These are phyloP conservation scores for Ictalurus furcatus DNA, from an alignment of 2,113 vertebrate species.

Conservation along the genomic window DNA sequence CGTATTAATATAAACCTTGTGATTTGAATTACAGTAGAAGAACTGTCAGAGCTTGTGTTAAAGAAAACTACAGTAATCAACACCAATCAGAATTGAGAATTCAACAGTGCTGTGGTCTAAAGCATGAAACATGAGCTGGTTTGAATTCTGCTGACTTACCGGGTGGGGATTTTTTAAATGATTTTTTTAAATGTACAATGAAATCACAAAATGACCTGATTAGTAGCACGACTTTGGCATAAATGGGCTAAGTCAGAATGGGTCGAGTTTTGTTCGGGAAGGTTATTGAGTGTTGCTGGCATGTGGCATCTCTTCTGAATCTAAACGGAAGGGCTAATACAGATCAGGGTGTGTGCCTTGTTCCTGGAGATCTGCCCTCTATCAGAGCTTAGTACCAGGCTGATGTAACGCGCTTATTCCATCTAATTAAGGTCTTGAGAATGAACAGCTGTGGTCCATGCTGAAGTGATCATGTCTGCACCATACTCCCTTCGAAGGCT, in stretches of 20 bases:
- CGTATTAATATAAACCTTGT: not conserved
- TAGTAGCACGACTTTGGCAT: not conserved
- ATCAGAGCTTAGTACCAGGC: not conserved
- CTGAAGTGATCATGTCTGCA: not conserved
- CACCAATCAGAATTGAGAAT: not conserved
- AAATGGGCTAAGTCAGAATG: not conserved
- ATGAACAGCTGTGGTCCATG: not conserved
- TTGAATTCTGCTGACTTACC: not conserved
- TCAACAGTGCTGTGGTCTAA: conserved; percentile 1
- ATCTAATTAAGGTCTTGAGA: not conserved
- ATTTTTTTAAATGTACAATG: not conserved
- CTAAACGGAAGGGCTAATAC: not conserved
- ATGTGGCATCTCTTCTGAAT: not conserved
- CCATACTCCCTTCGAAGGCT: not conserved
- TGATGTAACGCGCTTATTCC: not conserved
- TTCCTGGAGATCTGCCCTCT: not conserved
- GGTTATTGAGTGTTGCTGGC: not conserved
- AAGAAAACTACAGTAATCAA: not conserved
- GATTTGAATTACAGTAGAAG: not conserved
- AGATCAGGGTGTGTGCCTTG: not conserved
- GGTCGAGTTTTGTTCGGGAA: not conserved
- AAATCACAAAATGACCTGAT: not conserved
- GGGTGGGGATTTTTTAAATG: not conserved
- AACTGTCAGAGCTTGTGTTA: not conserved
- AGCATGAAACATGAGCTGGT: not conserved